Evolutionary conservation across 2,888 invertebrate genomes (phyloP).

Genomic region (Junonia oenone): DNA sequence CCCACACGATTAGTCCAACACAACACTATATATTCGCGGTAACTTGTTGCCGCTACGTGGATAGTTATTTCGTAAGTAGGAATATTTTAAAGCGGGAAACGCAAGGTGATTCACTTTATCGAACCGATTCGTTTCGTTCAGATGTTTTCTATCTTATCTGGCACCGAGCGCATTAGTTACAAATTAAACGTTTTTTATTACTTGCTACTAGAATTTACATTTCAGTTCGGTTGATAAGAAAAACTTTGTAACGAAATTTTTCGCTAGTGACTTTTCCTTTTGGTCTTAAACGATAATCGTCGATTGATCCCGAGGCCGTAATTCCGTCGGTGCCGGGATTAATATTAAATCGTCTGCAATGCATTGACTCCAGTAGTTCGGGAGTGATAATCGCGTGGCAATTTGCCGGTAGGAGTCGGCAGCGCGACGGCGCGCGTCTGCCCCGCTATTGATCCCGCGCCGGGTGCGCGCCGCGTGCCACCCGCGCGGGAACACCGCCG

Average conservation of each 20-base stretch:
- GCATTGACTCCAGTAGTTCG: conserved; percentile 10
- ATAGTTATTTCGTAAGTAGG: conserved; percentile 17
- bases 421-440: conserved; percentile 61
- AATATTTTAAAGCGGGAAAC: conserved; percentile 21
- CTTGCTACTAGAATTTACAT: neutral
- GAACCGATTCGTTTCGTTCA: conserved; percentile 9
- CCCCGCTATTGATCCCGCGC: conserved; percentile 66
- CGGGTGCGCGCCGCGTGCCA: conserved; percentile 54
- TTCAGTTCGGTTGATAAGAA: neutral
- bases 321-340: neutral
- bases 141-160: conserved; percentile 11
- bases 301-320: neutral
- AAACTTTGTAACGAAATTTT: no score
- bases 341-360: conserved; percentile 12
- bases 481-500: conserved; percentile 36
- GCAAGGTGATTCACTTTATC: conserved; percentile 19
- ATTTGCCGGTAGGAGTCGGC: conserved; percentile 20
- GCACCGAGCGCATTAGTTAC: neutral
- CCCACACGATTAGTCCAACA: conserved; percentile 14
- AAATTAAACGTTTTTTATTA: neutral
- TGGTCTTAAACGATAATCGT: no score
- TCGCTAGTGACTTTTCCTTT: neutral
- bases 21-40: conserved; percentile 13
- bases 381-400: conserved; percentile 19
- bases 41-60: conserved; percentile 17